phyloP scores from a whole-genome alignment of 2,113 vertebrate genomes.

The Balaenoptera acutorostrata region DNA sequence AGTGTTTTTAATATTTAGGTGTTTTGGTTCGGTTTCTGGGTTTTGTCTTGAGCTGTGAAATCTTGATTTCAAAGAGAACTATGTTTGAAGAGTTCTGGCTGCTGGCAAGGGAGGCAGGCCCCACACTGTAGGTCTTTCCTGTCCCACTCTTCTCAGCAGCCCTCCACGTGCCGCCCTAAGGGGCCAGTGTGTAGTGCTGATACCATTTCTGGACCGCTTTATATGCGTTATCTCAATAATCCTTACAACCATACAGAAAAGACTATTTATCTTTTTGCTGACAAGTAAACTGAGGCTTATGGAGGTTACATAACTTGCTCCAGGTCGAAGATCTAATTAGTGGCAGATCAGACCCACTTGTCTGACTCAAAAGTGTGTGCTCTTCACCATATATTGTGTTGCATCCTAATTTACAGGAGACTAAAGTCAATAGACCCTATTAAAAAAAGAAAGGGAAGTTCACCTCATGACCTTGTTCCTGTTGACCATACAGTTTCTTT shows the following conservation, averaged over 20 bases:
- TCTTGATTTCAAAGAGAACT: background rate
- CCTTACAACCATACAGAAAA: background rate
- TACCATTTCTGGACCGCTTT: background rate
- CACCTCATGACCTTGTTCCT: background rate
- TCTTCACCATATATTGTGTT: background rate
- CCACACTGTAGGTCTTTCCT: background rate
- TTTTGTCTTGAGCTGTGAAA: background rate
- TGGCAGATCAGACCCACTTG: background rate
- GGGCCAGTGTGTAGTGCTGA: background rate
- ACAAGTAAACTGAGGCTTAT: background rate
- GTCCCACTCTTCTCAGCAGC: rapidly evolving
- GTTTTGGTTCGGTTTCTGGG: background rate
- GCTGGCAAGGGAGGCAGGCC: background rate
- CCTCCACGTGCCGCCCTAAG: background rate
- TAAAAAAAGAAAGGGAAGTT: background rate
- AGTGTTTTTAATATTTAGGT: background rate
- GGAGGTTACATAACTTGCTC: background rate
- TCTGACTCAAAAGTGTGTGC: background rate
- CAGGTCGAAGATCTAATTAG: background rate
- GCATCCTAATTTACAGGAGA: background rate
- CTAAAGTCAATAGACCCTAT: background rate
- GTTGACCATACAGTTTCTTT: background rate
- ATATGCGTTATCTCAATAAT: background rate
- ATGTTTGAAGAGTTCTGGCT: background rate
- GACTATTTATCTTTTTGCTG: background rate